Base-by-base conservation (phyloP, 2,888 invertebrate genomes). In the Lamproptera curius region DNA sequence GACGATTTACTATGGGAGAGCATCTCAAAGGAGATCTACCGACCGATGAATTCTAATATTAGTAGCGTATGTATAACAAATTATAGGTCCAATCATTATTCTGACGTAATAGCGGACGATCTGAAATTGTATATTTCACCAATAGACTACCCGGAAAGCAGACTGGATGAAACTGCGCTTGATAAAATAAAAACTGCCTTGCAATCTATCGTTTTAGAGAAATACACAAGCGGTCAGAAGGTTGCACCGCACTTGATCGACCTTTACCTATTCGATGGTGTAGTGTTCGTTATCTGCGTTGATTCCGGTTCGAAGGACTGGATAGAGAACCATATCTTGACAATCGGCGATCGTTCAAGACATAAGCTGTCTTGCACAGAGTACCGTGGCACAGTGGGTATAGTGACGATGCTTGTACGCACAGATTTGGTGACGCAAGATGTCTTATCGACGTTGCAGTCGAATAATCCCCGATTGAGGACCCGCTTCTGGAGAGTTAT, bases 381-480 rank as follows among this genome's bases (percentile, higher is more conserved):
- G 49, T 85, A 80, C 47, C 68, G 86, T n/a, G 86, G 86, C 0
- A 81, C 83, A 0, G 86, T 86, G 0, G 86, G 86, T 0, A 85
- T 85, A 8, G 63, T 86, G 9, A 86, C 74, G 42, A 80, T 86
- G 77, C 51, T 64, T 2, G 64, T 77, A 0, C 75, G 73, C 51
- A 75, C 78, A 0, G 61, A 65, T 0, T 76, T 66, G 54, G 65
- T 68, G 2, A 67, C 74, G 0, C 74, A 82, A 16, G 77, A 76
- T 11, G 70, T 85, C 0, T 76, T 86, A 14, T 51, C 11, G 4
- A 31, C 31, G n/a, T 13, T 31, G n/a, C 31, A 31, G 51, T 56
- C 63, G 13, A 73, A 76, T 13, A 86, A 86, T 55, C 76, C 80
- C 0, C 70, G 84, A 46, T 50, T 86, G 10, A 65, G 86, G 0